Evolutionary conservation across 2,888 invertebrate genomes (phyloP), one percentile per base, ranked within the genome.

Genomic region (Dasysyrphus tricinctus): DNA sequence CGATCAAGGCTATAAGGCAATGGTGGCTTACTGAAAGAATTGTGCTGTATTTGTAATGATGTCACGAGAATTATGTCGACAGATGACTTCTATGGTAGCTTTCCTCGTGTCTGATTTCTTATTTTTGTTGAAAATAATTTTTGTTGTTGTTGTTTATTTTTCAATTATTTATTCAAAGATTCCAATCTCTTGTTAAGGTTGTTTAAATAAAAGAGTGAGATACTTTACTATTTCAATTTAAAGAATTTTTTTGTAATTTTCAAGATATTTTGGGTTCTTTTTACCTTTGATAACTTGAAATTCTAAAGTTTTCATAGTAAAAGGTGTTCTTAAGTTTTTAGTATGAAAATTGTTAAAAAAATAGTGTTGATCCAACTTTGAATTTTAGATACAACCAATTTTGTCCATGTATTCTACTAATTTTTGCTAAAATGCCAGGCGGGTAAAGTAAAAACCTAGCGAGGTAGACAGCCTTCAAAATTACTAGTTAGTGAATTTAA

Each of bases 21-120:
- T 67, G 67, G 82, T 73, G 63, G 70, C 63, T 44, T 72, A 78
- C 57, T 61, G 42, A 14, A 61, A 32, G 57, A 72, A 51, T 42
- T 67, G 49, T 65, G 47, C 57, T 54, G 77, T 65, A 73, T 51
- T 56, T 70, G 75, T 75, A 82, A 86, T 75, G 82, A 86, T 86
- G 86, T 86, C 86, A 86, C 86, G 86, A 86, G 86, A 79, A 82
- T 81, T 82, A 86, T 86, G 86, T 86, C 82, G 81, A 85, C 63
- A 61, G 82, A 78, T 59, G 67, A 49, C 65, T 67, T 49, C 61
- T 34, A 39, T 61, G 61, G 76, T 47, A 44, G 70, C 49, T 59
- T 61, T 5, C 12, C 56, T 77, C 65, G 81, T 81, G 77, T 65
- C 42, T 77, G 76, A 63, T 39, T 81, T 65, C 1, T 12, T 49